Evolutionary conservation across 1,140 invertebrate genomes (phyloP).

Genomic region (Homalodisca vitripennis): DNA sequence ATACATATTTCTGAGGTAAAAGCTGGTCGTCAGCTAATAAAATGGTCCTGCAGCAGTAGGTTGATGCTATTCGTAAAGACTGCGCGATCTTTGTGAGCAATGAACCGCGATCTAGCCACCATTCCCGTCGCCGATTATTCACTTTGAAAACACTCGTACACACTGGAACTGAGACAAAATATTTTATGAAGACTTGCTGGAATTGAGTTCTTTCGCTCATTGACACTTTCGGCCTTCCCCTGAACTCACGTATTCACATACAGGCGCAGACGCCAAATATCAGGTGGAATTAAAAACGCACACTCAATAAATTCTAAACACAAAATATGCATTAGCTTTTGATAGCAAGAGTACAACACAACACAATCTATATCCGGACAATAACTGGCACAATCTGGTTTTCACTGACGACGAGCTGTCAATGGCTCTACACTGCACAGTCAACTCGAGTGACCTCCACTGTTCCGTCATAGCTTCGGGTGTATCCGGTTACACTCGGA

Average conservation of each 20-base stretch:
- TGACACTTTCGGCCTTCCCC: slow-evolving; percentile 18
- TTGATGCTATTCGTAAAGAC: slow-evolving; percentile 26
- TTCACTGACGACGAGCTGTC: background rate
- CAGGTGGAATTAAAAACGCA: background rate
- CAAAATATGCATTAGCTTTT: slow-evolving; percentile 1
- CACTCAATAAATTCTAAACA: slow-evolving; percentile 16
- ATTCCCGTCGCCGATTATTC: slow-evolving; percentile 27
- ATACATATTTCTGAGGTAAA: slow-evolving; percentile 42
- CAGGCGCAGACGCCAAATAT: background rate
- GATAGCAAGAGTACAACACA: background rate
- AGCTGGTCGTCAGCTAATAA: slow-evolving; percentile 50
- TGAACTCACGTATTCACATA: background rate
- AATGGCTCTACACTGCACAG: background rate
- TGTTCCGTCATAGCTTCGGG: slow-evolving; percentile 28
- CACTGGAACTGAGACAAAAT: slow-evolving; percentile 11
- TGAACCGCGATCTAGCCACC: slow-evolving; percentile 27
- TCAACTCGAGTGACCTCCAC: slow-evolving; percentile 11
- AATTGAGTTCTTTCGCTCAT: slow-evolving; percentile 19
- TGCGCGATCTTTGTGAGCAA: slow-evolving; percentile 6
- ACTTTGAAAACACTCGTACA: slow-evolving; percentile 27
- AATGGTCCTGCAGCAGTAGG: slow-evolving; percentile 37
- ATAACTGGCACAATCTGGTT: slow-evolving; percentile 35
- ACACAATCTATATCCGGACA: background rate
- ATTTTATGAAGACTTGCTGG: background rate
- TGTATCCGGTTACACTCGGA: slow-evolving; percentile 28